A percentile compares a stretch with the other conserved stretches of the same genome.
Conservation (phyloP, 2,113 vertebrate genomes). For the Cochlearius cochlearius region DNA sequence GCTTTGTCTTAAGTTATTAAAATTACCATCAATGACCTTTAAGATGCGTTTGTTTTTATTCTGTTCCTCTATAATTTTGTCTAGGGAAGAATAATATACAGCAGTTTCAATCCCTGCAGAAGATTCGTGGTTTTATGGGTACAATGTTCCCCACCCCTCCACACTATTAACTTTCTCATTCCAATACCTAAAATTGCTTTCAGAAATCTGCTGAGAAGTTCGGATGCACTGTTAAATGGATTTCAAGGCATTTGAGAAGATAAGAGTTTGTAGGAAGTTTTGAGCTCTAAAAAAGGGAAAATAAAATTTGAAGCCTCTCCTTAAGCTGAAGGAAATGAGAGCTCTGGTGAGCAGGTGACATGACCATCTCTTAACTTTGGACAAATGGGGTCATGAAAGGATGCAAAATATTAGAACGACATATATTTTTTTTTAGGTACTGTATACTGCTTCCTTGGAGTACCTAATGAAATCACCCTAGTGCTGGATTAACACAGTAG, state of each 20-base stretch:
- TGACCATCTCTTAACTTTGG: neutral
- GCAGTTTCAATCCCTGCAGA: neutral
- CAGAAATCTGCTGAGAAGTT: conserved; percentile 25
- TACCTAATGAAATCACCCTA: neutral
- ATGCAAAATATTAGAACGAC: neutral
- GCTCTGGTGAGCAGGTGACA: neutral
- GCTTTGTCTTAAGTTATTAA: neutral
- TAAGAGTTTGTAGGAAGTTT: neutral
- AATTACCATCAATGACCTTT: neutral
- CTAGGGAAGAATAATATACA: neutral
- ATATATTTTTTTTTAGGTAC: neutral
- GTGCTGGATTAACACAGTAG: neutral
- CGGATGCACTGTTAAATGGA: conserved; percentile 46
- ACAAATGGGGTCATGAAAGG: neutral
- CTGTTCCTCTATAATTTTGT: neutral
- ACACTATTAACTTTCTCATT: conserved; percentile 48
- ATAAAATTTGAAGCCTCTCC: neutral
- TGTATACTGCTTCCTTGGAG: neutral
- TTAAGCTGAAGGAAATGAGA: neutral
- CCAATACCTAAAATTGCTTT: conserved; percentile 58
- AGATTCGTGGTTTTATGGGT: neutral
- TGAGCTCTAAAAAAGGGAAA: neutral
- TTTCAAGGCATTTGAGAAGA: conserved; percentile 35
- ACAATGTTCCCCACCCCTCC: neutral
- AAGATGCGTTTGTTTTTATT: neutral